Evolutionary conservation across 2,888 invertebrate genomes (phyloP).

Genomic region (Carterocephalus palaemon): DNA sequence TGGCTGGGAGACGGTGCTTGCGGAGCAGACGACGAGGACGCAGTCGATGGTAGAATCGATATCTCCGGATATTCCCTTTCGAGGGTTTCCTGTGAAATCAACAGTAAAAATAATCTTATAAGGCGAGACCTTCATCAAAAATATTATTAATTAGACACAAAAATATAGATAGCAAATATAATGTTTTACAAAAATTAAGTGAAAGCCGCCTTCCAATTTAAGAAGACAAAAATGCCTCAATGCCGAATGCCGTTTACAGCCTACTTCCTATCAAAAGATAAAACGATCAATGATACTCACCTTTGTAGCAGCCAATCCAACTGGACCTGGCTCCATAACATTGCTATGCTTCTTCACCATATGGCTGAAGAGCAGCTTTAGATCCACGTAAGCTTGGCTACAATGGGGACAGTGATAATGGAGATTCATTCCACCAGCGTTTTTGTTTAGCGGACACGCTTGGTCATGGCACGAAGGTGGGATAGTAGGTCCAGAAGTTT

Average conservation of each 20-base stretch:
- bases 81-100: conserved; percentile 65
- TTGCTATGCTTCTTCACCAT: conserved; percentile 74
- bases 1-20: conserved; percentile 68
- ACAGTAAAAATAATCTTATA: conserved; percentile 19
- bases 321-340: conserved; percentile 58
- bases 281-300: conserved; percentile 39
- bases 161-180: background rate
- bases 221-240: no score
- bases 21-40: conserved; percentile 62
- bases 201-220: no score
- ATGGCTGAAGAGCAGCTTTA: conserved; percentile 68
- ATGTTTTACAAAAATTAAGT: no score
- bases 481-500: conserved; percentile 63
- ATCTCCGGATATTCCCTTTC: conserved; percentile 76
- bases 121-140: background rate
- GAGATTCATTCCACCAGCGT: conserved; percentile 67
- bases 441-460: conserved; percentile 67
- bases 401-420: conserved; percentile 74
- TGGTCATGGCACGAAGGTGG: conserved; percentile 81
- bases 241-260: no score
- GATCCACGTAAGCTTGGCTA: conserved; percentile 68
- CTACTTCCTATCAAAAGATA: background rate
- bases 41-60: conserved; percentile 74
- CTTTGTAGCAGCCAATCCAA: conserved; percentile 74
- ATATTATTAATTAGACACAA: background rate